Evolutionary conservation across 1,140 invertebrate genomes (phyloP).

Genomic region (Ectropis grisescens): DNA sequence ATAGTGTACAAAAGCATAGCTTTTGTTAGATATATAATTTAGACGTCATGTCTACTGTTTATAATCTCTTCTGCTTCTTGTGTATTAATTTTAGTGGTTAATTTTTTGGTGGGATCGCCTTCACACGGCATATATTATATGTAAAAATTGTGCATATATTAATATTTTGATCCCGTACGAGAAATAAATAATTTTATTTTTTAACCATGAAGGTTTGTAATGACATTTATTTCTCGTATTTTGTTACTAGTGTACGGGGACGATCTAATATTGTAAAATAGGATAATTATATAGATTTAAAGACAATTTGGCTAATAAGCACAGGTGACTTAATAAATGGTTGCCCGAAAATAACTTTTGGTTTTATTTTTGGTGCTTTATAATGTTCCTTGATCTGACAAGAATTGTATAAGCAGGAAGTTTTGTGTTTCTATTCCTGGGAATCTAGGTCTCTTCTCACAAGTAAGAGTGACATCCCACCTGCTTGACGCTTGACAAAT

Average conservation of each 20-base stretch:
- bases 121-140: neutral
- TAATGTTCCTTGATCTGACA: no score
- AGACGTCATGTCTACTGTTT: conserved; percentile 4
- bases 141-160: conserved; percentile 4
- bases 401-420: no score
- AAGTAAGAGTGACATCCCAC: no score
- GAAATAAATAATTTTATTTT: no score
- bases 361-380: conserved; percentile 8
- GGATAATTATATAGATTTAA: conserved; percentile 9
- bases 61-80: conserved; percentile 5
- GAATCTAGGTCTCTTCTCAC: no score
- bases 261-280: conserved; percentile 7
- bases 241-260: no score
- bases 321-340: conserved; percentile 15
- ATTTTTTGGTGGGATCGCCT: neutral
- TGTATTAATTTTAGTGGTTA: conserved; percentile 1
- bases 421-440: no score
- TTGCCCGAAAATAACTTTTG: conserved; percentile 7
- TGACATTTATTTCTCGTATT: no score
- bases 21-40: conserved; percentile 8
- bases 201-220: no score
- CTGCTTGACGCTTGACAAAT: no score
- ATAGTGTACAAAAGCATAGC: conserved; percentile 9
- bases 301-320: conserved; percentile 8
- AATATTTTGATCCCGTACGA: no score